A percentile compares a stretch with the other conserved stretches of the same genome.
Evolutionary conservation across 2,888 invertebrate genomes (phyloP).

Genomic region (Cyclophora albipunctata): DNA sequence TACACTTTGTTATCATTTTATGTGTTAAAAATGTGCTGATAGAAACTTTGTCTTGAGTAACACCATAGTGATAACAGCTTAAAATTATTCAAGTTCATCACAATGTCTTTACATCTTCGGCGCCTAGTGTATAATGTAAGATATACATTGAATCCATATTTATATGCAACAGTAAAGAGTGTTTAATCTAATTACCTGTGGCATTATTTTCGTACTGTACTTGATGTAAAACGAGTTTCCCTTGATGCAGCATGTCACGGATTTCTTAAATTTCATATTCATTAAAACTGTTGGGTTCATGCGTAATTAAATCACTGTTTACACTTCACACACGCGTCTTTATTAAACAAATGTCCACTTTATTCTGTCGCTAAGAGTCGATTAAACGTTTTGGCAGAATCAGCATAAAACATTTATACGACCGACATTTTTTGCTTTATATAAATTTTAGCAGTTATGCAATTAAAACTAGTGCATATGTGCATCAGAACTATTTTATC

Average conservation of each 20-base stretch:
- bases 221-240: constrained; percentile 54
- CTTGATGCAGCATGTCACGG: constrained; percentile 55
- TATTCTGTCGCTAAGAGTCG: constrained; percentile 47
- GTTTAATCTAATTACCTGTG: constrained; percentile 20
- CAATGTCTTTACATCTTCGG: too few relatives aligned
- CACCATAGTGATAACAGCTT: too few relatives aligned
- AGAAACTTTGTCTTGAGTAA: too few relatives aligned
- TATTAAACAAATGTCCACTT: constrained; percentile 34
- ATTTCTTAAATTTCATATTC: constrained; percentile 64
- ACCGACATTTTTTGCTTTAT: constrained; percentile 49
- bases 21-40: too few relatives aligned
- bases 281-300: constrained; percentile 2
- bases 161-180: too few relatives aligned
- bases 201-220: constrained; percentile 33
- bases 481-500: constrained; percentile 17
- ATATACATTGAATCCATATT: too few relatives aligned
- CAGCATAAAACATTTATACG: constrained; percentile 53
- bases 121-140: too few relatives aligned
- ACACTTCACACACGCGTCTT: constrained; percentile 43
- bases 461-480: constrained; percentile 44
- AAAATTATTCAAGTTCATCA: too few relatives aligned
- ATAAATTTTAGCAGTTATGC: constrained; percentile 49
- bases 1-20: too few relatives aligned
- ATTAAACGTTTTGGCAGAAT: constrained; percentile 50
- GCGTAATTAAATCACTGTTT: constrained; percentile 25